These are phyloP conservation scores for Synergus gifuensis DNA, from an alignment of 2,888 invertebrate species.

Conservation along the genomic window DNA sequence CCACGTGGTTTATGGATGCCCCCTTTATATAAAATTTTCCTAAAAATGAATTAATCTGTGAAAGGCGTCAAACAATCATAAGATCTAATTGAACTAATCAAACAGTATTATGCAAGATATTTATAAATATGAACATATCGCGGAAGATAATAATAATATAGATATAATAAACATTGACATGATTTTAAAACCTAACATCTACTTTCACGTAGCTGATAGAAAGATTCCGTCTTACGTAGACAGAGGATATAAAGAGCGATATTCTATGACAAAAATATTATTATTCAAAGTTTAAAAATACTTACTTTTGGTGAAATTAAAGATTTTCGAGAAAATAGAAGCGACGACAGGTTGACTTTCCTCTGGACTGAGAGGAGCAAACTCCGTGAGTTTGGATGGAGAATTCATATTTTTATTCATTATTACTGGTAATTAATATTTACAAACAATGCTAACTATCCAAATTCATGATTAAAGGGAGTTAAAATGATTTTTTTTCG, in stretches of 20 bases:
- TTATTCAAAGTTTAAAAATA: slow-evolving; percentile 51
- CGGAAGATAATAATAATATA: neutral
- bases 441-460: neutral
- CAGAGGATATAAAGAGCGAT: neutral
- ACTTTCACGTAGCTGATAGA: neutral
- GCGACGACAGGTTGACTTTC: slow-evolving; percentile 86
- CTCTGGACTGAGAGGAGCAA: slow-evolving; percentile 88
- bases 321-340: slow-evolving; percentile 87
- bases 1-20: too few species aligned
- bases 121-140: neutral
- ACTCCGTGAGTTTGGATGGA: slow-evolving; percentile 86
- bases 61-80: neutral
- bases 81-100: neutral
- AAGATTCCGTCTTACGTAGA: neutral
- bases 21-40: too few species aligned
- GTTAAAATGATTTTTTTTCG: neutral
- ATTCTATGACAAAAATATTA: neutral
- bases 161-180: slow-evolving; percentile 11
- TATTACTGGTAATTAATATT: slow-evolving; percentile 48
- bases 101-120: neutral
- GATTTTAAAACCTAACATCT: slow-evolving; percentile 4
- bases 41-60: too few species aligned
- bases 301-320: slow-evolving; percentile 83
- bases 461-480: neutral
- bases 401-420: slow-evolving; percentile 83